A percentile compares a stretch with the other conserved stretches of the same genome.
phyloP scores from a whole-genome alignment of 2,888 invertebrate genomes.

The Limnephilus rhombicus region DNA sequence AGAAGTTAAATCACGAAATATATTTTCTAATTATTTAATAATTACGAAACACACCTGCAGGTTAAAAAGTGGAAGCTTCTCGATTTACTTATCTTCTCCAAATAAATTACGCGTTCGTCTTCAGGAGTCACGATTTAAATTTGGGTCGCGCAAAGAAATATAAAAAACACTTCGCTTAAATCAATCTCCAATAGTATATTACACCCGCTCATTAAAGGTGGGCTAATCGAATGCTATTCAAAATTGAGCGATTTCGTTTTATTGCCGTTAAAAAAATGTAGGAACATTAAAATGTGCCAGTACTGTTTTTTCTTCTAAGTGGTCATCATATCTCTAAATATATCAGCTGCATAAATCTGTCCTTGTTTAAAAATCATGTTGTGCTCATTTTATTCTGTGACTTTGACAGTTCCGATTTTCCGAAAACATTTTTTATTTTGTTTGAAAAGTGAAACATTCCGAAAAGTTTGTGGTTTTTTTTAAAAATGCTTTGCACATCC shows the following conservation, averaged over 20 bases:
- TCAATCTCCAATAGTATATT: constrained; percentile 14
- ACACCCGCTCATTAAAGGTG: neutral
- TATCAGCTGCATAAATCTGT: neutral
- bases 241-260: neutral
- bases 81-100: neutral
- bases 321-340: neutral
- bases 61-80: constrained; percentile 22
- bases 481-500: too few species aligned
- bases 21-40: neutral
- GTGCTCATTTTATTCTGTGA: neutral
- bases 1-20: neutral
- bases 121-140: constrained; percentile 28
- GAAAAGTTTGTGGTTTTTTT: too few species aligned
- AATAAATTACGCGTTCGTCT: constrained; percentile 11
- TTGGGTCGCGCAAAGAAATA: constrained; percentile 10
- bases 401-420: neutral
- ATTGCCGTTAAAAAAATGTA: neutral
- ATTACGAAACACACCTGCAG: neutral
- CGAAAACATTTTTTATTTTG: too few species aligned
- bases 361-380: neutral
- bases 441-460: too few species aligned
- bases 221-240: neutral
- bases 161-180: constrained; percentile 6
- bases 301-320: neutral
- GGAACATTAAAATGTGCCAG: neutral